Base-by-base conservation (phyloP, 2,113 vertebrate genomes). In the Myotis lucifugus region DNA sequence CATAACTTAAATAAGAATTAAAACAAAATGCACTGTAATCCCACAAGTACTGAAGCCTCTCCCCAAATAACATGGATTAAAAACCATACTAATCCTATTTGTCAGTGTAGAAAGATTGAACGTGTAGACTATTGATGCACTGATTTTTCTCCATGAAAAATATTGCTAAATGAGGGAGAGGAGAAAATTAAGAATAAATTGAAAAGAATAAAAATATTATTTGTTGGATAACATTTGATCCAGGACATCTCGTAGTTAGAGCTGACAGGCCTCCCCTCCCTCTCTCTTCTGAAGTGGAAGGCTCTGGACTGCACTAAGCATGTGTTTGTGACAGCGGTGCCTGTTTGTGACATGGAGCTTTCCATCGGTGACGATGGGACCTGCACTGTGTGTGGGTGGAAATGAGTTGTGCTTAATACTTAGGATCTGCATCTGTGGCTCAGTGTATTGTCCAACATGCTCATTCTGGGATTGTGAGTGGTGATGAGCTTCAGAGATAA, bases 1-100 rank as follows among this genome's bases (percentile, higher is more conserved):
- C 40, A 1, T 73, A 70, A 74, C 25, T 32, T 85, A 70, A 91
- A 61, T 89, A 90, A 83, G 37, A 89, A 88, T 85, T 34, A 34
- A 52, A 73, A 48, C 7, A 85, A 52, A 92, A 52, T 23, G 66
- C 4, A 37, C 25, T 87, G 37, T 72, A 70, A 70, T 72, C 59
- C 13, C 37, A 67, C 23, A 72, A 81, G 18, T n/a, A 27, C 40
- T 13, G 15, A 77, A 82, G 5, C 18, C 19, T 54, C 2, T 23
- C 12, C 8, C 0, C 1, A 23, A 73, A 56, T 66, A 78, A 15
- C 9, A 72, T 9, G 32, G 13, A 87, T 85, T 76, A 81, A 34
- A 92, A 88, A 67, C 1, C 8, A 32, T 25, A 8, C 52, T 27
- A 64, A 91, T 92, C 27, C 9, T 73, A 14, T 77, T 76, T 73